phyloP scores from a whole-genome alignment of 2,113 vertebrate genomes.

The Zosterops lateralis region DNA sequence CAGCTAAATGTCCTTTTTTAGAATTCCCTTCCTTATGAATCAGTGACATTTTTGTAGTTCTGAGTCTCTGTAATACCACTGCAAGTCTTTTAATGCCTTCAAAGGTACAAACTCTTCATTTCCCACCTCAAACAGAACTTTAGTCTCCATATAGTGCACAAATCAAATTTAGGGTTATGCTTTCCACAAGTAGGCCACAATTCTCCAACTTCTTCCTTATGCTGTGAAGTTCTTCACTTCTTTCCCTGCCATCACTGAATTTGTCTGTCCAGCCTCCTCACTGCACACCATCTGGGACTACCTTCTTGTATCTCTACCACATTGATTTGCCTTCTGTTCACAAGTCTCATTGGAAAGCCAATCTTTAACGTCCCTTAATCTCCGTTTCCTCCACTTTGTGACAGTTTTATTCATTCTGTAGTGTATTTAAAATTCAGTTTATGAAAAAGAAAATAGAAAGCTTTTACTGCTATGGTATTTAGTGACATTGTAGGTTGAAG shows the following conservation, averaged over 20 bases:
- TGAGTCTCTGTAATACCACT: not conserved
- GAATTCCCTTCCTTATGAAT: not conserved
- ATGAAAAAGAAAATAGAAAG: not conserved
- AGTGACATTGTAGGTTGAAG: not conserved
- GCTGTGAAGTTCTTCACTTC: not conserved
- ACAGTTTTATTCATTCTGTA: not conserved
- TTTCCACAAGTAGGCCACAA: not conserved
- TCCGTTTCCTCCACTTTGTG: not conserved
- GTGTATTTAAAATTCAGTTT: not conserved
- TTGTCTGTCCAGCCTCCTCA: not conserved
- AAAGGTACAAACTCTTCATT: not conserved
- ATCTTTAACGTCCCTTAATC: not conserved
- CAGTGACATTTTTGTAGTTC: not conserved
- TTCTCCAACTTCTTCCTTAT: not conserved
- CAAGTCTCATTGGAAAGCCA: not conserved
- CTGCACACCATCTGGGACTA: not conserved
- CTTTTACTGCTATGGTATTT: not conserved
- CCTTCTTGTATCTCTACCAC: not conserved
- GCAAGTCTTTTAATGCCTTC: not conserved
- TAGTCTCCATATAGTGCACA: not conserved
- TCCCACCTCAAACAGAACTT: not conserved
- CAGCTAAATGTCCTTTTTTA: not conserved
- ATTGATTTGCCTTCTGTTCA: conserved; percentile 11
- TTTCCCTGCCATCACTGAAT: not conserved
- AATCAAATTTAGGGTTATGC: not conserved